Base-by-base conservation (phyloP, 2,797 vertebrate genomes). In the Pipistrellus nathusii region DNA sequence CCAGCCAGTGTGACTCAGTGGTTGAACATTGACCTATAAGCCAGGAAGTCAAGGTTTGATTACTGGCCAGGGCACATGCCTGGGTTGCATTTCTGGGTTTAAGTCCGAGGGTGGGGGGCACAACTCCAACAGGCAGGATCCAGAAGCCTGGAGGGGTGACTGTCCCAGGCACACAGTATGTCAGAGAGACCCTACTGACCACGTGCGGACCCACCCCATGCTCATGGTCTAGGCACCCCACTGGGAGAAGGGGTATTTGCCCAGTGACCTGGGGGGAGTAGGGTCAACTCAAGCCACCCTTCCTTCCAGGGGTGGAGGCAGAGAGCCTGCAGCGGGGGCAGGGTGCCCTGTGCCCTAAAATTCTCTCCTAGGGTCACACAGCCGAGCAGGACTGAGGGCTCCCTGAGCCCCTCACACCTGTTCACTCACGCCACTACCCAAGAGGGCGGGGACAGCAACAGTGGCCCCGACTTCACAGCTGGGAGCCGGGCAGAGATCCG, bases 151-250 rank as follows among this genome's bases (percentile, higher is more conserved):
- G 20, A 25, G 10, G 35, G 30, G 11, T 7, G 30, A 5, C 11
- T 14, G n/a, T 46, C 46, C 59, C 62, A 64, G 78, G 48, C 46
- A 23, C 48, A 23, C 0, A 9, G 23, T 2, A 32, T 5, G 0
- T 5, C 72, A 75, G 85, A 81, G 27, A 81, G 23, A 48, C n/a
- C 72, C 30, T 6, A 14, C 2, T 5, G 20, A 69, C 23, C 12
- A 14, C 0, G 1, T 23, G 21, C 8, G 7, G 8, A 30, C 23
- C 73, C 6, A 13, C 21, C 30, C 32, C 15, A 8, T 3, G 27
- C 20, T 44, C 6, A 4, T 3, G 32, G 66, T 64, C 14, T 6
- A 0, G 30, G n/a, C 0, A 4, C 38, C 23, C 59, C 30, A 1
- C 35, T 20, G 30, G 14, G 48, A 14, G 23, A 25, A 73, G 46